phyloP scores from a whole-genome alignment of 2,888 invertebrate species.

The Apantesis nais region DNA sequence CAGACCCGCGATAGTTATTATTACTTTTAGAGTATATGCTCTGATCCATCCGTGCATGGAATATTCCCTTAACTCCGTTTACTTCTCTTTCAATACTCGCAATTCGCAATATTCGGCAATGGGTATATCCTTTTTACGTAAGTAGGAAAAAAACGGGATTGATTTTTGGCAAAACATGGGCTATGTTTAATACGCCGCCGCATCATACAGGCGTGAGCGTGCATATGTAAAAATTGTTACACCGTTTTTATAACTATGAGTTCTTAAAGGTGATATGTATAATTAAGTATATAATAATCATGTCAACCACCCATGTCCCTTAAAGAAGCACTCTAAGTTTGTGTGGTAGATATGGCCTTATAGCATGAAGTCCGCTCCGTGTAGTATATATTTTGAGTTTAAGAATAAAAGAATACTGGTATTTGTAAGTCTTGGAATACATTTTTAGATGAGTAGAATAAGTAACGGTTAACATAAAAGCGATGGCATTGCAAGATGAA shows the following conservation, averaged over 20 bases:
- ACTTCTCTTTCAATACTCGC: no score
- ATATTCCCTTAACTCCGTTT: no score
- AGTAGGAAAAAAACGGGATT: background rate
- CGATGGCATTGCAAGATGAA: slow-evolving; percentile 8
- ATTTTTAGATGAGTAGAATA: slow-evolving; percentile 6
- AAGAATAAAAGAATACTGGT: background rate
- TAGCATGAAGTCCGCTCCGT: background rate
- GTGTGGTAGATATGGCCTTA: background rate
- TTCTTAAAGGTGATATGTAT: background rate
- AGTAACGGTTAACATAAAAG: slow-evolving; percentile 1
- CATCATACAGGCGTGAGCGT: background rate
- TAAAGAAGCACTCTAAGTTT: no score
- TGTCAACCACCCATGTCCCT: background rate
- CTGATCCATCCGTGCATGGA: no score
- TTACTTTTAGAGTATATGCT: no score
- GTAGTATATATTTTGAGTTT: background rate
- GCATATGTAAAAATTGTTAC: background rate
- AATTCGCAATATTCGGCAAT: no score
- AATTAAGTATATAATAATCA: no score
- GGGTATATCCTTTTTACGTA: no score
- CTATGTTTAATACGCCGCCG: background rate
- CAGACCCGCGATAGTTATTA: no score
- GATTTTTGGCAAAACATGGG: background rate
- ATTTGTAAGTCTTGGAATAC: slow-evolving; percentile 6
- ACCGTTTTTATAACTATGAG: background rate